Evolutionary conservation across 2,888 invertebrate species (phyloP).

Genomic region (Keiferia lycopersicella): DNA sequence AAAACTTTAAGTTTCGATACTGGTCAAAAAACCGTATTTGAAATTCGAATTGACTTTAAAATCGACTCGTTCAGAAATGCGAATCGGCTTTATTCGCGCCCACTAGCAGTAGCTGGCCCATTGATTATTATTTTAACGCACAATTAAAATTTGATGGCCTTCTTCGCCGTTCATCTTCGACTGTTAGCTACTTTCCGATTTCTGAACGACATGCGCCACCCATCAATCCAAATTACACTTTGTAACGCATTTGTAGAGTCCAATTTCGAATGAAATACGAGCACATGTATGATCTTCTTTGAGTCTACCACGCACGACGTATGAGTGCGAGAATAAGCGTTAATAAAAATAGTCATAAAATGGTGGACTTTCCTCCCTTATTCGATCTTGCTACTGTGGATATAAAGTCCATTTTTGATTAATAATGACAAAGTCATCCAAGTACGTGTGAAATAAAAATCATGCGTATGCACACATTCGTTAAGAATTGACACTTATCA

Average conservation of each 20-base stretch:
- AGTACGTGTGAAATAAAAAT: conserved; percentile 80
- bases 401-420: conserved; percentile 46
- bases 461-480: conserved; percentile 80
- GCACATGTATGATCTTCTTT: conserved; percentile 57
- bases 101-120: conserved; percentile 70
- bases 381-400: conserved; percentile 45
- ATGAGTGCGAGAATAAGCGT: conserved; percentile 77
- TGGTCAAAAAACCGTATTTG: conserved; percentile 28
- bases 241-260: conserved; percentile 45
- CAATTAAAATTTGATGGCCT: conserved; percentile 80
- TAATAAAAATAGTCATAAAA: conserved; percentile 80
- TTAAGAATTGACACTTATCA: conserved; percentile 82
- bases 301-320: conserved; percentile 57
- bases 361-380: conserved; percentile 43
- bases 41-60: conserved; percentile 36
- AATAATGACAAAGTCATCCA: conserved; percentile 36
- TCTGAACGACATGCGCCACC: conserved; percentile 32
- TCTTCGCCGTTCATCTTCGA: conserved; percentile 77
- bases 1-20: neutral
- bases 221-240: conserved; percentile 38
- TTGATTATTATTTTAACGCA: conserved; percentile 81
- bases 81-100: conserved; percentile 61
- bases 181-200: conserved; percentile 47
- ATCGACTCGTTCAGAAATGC: conserved; percentile 40
- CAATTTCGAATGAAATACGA: conserved; percentile 41